phyloP scores from a whole-genome alignment of 2,888 invertebrate genomes.

The Iphiclides podalirius region DNA sequence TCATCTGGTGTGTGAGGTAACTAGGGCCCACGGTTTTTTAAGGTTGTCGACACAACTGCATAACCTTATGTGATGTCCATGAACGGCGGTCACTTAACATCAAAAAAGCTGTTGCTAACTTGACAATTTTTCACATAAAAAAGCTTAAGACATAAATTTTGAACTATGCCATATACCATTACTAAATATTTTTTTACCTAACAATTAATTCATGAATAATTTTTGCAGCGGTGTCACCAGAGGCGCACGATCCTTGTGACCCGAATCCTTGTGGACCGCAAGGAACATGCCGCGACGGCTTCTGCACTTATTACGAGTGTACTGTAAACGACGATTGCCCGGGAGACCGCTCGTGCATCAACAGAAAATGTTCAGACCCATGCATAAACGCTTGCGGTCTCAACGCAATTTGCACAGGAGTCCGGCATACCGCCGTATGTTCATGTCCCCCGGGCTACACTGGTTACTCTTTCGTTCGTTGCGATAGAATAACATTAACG shows the following conservation, averaged over 20 bases:
- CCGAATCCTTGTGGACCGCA: conserved; percentile 87
- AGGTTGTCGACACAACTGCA: no score
- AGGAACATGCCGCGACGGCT: conserved; percentile 83
- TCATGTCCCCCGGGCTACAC: conserved; percentile 88
- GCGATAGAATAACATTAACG: conserved; percentile 65
- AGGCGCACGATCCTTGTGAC: conserved; percentile 81
- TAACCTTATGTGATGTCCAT: no score
- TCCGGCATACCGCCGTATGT: conserved; percentile 88
- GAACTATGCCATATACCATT: no score
- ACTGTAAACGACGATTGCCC: conserved; percentile 92
- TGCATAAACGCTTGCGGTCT: conserved; percentile 90
- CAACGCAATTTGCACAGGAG: conserved; percentile 89
- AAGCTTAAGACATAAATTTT: no score
- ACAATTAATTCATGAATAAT: background rate
- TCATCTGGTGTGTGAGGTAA: no score
- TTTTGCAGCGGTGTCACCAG: conserved; percentile 45
- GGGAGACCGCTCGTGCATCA: conserved; percentile 88
- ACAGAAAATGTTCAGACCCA: conserved; percentile 91
- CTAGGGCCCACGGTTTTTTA: no score
- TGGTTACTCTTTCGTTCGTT: conserved; percentile 89
- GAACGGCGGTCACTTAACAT: no score
- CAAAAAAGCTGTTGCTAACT: no score
- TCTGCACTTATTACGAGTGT: conserved; percentile 91
- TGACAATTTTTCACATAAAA: no score
- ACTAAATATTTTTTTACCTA: background rate